A percentile compares a stretch with the other conserved stretches of the same genome.
These are phyloP conservation scores for Strigamia maritima DNA, from an alignment of 2,888 invertebrate species.

Conservation along the genomic window DNA sequence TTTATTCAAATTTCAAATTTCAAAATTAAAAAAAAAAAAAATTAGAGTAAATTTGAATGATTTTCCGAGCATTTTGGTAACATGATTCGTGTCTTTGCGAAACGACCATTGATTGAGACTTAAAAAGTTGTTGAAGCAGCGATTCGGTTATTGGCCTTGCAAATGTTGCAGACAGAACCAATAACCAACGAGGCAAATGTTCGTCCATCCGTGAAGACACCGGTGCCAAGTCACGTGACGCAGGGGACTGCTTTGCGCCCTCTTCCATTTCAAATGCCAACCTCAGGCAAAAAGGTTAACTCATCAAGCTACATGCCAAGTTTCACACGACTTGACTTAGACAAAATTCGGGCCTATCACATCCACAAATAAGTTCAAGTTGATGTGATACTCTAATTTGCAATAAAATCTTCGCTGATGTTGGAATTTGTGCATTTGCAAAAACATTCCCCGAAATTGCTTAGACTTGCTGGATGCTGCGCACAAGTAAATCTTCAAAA, in stretches of 20 bases:
- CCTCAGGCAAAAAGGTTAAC: conserved; percentile 10
- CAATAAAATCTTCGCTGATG: too few species aligned
- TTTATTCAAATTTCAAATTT: not conserved
- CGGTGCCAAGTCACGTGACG: conserved; percentile 15
- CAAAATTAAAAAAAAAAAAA: not conserved
- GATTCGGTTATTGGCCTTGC: conserved; percentile 21
- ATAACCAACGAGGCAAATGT: conserved; percentile 10
- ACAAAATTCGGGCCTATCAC: not conserved
- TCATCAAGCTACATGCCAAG: conserved; percentile 15
- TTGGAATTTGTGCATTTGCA: too few species aligned
- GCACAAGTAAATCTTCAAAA: too few species aligned
- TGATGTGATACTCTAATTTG: not conserved
- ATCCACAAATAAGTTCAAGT: not conserved
- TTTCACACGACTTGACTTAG: conserved; percentile 5
- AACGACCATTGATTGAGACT: not conserved
- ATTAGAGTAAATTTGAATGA: not conserved
- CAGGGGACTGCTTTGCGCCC: not conserved
- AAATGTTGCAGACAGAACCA: conserved; percentile 26
- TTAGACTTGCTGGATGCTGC: too few species aligned
- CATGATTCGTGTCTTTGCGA: not conserved
- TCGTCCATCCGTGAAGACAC: conserved; percentile 10
- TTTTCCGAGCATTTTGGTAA: not conserved
- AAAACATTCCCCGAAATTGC: too few species aligned
- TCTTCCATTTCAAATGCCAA: conserved; percentile 10
- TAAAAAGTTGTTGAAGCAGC: conserved; percentile 10